Evolutionary conservation across 1,140 invertebrate genomes (phyloP).

Genomic region (Calephelis nemesis): DNA sequence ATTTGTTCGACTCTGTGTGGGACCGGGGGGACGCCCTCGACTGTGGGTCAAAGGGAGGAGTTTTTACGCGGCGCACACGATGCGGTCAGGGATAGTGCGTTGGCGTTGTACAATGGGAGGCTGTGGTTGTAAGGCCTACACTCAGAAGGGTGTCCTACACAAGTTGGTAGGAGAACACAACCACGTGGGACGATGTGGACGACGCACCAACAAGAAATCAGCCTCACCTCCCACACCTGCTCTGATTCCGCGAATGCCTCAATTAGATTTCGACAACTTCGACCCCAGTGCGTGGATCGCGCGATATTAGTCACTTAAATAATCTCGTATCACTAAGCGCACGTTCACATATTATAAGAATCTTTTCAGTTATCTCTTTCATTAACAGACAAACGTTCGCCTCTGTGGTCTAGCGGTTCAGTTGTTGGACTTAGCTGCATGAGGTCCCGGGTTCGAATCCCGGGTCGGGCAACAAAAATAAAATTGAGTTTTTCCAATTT

Average conservation of each 20-base stretch:
- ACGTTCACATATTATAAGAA: neutral
- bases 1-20: conserved; percentile 59
- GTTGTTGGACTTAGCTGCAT: too few relatives aligned
- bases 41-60: conserved; percentile 68
- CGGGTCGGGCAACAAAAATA: too few relatives aligned
- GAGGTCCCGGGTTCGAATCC: too few relatives aligned
- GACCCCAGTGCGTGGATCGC: conserved; percentile 66
- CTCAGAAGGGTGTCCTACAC: conserved; percentile 63
- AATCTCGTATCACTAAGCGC: neutral
- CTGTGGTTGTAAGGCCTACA: conserved; percentile 71
- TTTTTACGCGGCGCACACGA: conserved; percentile 72
- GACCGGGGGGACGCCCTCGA: conserved; percentile 65
- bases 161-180: conserved; percentile 71
- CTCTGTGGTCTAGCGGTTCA: too few relatives aligned
- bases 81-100: conserved; percentile 67
- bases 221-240: conserved; percentile 45
- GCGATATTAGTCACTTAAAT: conserved; percentile 43
- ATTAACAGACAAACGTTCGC: neutral
- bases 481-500: too few relatives aligned
- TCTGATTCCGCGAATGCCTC: conserved; percentile 48
- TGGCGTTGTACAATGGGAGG: conserved; percentile 74
- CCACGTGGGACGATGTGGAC: conserved; percentile 53
- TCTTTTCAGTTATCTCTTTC: neutral
- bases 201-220: conserved; percentile 31
- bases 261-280: conserved; percentile 62